Evolutionary conservation across 2,797 vertebrate genomes (phyloP).

Genomic region (Florisuga fusca): DNA sequence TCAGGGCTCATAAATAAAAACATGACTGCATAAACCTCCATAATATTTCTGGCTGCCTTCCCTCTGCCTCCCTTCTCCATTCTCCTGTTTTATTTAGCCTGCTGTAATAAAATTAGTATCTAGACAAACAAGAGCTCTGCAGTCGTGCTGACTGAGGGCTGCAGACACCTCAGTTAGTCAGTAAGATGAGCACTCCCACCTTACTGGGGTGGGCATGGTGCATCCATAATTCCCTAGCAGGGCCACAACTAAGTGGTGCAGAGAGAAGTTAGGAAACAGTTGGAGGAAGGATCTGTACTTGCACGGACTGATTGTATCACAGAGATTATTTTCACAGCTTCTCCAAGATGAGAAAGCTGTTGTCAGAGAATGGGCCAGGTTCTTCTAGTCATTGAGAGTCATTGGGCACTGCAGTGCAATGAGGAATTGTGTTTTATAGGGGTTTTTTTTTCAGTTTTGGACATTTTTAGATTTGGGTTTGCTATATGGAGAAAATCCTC

Average conservation of each 20-base stretch:
- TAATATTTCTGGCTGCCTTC: background rate
- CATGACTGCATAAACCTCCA: background rate
- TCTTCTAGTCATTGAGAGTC: background rate
- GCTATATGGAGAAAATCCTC: conserved; percentile 48
- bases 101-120: background rate
- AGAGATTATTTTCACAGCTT: background rate
- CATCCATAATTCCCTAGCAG: background rate
- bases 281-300: background rate
- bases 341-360: background rate
- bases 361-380: background rate
- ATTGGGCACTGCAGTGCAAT: background rate
- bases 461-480: conserved; percentile 17
- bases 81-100: conserved; percentile 14
- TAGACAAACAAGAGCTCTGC: background rate
- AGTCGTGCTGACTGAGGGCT: background rate
- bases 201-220: background rate
- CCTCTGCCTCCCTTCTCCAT: background rate
- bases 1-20: background rate
- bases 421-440: background rate
- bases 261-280: background rate
- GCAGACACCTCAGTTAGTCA: background rate
- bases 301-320: background rate
- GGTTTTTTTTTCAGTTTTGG: background rate
- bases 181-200: background rate
- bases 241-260: accelerated